Evolutionary conservation across 2,797 vertebrate species (phyloP), one percentile per base, ranked within the genome.

Genomic region (Echeneis naucrates): DNA sequence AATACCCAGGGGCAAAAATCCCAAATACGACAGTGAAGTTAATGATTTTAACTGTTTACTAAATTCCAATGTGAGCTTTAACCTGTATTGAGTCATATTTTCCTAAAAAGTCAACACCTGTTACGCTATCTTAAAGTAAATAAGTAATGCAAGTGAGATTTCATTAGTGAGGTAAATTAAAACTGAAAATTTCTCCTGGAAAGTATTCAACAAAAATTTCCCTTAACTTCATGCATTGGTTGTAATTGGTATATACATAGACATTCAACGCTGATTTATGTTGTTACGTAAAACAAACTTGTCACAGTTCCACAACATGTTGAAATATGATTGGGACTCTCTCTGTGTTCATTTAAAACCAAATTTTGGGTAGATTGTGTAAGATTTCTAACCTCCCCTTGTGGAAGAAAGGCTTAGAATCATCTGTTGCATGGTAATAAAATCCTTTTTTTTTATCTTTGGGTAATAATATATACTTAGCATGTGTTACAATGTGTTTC

Each of bases 211-310:
- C 10, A 37, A 38, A 0, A 23, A 30, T n/a, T n/a, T n/a, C n/a
- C n/a, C n/a, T n/a, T n/a, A n/a, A n/a, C n/a, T n/a, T n/a, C n/a
- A n/a, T n/a, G n/a, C n/a, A 4, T 8, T 42, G 11, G 7, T 27
- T 26, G 2, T 19, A 8, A 33, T 19, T n/a, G 5, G 7, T 50
- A 14, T 27, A 27, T 64, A 24, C 14, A 19, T 37, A 35, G 19
- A 32, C 30, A 30, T 65, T 44, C 62, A 53, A 44, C 52, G 16
- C 13, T 55, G 21, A 16, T 30, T 47, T 38, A 23, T 61, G 23
- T 42, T n/a, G n/a, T n/a, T n/a, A 12, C 21, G 19, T 19, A 5
- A 59, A 65, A 60, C 13, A 38, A 21, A 12, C n/a, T 4, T 32
- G 13, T 45, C 1, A n/a, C n/a, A n/a, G 60, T 14, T 50, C 8